phyloP scores from a whole-genome alignment of 2,113 vertebrate genomes.

The Poicephalus meyeri region DNA sequence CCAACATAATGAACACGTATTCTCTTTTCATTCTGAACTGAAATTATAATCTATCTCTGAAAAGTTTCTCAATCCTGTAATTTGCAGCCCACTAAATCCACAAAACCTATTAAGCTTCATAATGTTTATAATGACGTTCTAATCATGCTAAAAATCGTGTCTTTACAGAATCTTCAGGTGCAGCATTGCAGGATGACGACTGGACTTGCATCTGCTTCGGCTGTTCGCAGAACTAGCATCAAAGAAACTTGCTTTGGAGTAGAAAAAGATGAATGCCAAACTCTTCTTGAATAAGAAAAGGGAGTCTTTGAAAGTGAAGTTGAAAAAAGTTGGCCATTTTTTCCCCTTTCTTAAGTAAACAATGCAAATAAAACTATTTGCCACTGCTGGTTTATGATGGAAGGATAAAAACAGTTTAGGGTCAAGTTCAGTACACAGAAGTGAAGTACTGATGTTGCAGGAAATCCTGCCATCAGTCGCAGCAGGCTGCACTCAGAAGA shows the following conservation, averaged over 20 bases:
- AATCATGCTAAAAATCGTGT: not conserved
- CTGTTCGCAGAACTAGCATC: not conserved
- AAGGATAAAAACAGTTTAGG: not conserved
- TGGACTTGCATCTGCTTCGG: not conserved
- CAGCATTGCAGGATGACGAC: not conserved
- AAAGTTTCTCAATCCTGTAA: not conserved
- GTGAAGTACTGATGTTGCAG: not conserved
- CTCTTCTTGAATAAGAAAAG: not conserved
- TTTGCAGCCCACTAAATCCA: not conserved
- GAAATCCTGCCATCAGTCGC: not conserved
- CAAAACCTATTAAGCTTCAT: not conserved
- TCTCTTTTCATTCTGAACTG: not conserved
- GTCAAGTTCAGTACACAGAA: not conserved
- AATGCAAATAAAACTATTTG: constrained; percentile 6
- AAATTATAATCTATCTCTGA: not conserved
- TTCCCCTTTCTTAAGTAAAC: not conserved
- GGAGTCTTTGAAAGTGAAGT: not conserved
- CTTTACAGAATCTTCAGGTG: not conserved
- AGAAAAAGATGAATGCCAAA: not conserved
- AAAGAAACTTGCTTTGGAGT: not conserved
- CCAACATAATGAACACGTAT: not conserved
- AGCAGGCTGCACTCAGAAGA: not conserved
- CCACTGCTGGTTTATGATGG: not conserved
- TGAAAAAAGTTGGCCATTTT: not conserved
- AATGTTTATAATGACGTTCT: not conserved